phyloP scores from a whole-genome alignment of 2,113 vertebrate genomes.

The Rallus limicola region DNA sequence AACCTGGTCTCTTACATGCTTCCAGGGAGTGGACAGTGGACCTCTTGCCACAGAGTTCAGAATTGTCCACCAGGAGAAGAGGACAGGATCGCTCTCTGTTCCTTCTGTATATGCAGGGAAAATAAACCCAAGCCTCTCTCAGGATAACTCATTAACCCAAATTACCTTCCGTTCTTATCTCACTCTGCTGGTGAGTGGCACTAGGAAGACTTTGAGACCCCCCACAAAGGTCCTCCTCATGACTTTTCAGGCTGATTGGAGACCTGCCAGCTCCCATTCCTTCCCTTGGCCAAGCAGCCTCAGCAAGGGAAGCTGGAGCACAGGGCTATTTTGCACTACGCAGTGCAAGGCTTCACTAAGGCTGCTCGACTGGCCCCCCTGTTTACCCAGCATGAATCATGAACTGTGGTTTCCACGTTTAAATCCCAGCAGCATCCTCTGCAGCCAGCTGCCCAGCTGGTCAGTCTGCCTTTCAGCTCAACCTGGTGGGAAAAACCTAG shows the following conservation, averaged over 20 bases:
- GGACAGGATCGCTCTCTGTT: background rate
- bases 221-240: background rate
- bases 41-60: background rate
- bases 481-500: background rate
- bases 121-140: background rate
- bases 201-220: background rate
- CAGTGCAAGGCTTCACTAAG: background rate
- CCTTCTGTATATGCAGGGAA: background rate
- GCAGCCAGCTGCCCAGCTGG: background rate
- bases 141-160: conserved; percentile 46
- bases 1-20: accelerated
- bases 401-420: background rate
- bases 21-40: background rate
- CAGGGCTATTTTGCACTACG: background rate
- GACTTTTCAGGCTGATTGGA: background rate
- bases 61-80: background rate
- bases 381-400: background rate
- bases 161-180: conserved; percentile 6
- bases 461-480: background rate
- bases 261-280: background rate
- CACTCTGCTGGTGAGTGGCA: background rate
- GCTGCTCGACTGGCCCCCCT: background rate
- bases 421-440: background rate
- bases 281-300: background rate
- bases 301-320: background rate